Percentiles rank a stretch among this genome's conserved stretches.
Evolutionary conservation across 2,113 vertebrate genomes (phyloP).

Genomic region (Microcebus lehilahytsara): DNA sequence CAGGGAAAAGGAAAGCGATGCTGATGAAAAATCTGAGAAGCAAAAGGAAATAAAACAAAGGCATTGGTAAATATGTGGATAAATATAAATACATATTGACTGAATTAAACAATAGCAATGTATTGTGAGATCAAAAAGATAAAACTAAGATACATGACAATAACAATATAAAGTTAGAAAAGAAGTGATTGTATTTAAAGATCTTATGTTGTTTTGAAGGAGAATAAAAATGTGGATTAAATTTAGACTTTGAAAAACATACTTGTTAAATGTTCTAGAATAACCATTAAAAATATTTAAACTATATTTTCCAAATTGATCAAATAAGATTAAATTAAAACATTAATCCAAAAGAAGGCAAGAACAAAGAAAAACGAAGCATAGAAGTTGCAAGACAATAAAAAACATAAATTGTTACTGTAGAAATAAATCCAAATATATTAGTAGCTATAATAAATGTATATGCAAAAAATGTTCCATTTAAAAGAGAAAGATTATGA

Average conservation of each 20-base stretch:
- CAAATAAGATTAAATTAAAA: neutral
- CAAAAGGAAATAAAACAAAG: neutral
- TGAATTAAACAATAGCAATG: conserved; percentile 1
- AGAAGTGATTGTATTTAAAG: neutral
- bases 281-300: neutral
- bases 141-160: neutral
- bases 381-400: neutral
- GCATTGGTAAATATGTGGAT: neutral
- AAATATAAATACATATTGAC: neutral
- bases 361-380: neutral
- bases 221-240: neutral
- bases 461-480: neutral
- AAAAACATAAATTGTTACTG: neutral
- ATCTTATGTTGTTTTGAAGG: neutral
- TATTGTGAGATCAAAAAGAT: neutral
- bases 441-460: neutral
- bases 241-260: neutral
- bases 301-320: neutral
- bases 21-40: neutral
- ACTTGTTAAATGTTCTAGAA: neutral
- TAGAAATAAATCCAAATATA: conserved; percentile 8
- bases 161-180: neutral
- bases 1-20: neutral
- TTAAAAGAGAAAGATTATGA: neutral
- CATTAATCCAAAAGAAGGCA: neutral